These are phyloP conservation scores for Austrofundulus limnaeus DNA, from an alignment of 2,113 vertebrate species.

Conservation along the genomic window DNA sequence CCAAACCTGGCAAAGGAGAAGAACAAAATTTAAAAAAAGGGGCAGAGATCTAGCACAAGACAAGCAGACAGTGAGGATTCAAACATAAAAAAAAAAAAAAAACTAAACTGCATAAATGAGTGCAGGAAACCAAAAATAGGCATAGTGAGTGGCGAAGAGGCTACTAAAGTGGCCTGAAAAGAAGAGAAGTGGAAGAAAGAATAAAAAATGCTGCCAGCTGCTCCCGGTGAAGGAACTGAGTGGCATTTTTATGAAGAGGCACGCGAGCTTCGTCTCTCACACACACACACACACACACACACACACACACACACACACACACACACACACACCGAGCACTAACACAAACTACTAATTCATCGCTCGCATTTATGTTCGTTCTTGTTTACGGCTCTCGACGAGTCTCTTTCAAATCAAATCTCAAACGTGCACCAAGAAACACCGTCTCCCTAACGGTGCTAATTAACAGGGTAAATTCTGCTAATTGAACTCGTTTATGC, in stretches of 20 bases:
- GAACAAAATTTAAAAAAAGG: not conserved
- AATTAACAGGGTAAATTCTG: conserved; percentile 77
- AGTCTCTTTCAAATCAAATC: conserved; percentile 61
- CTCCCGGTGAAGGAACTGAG: conserved; percentile 66
- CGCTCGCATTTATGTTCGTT: conserved; percentile 29
- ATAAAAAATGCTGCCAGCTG: conserved; percentile 68
- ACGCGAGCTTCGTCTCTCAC: conserved; percentile 56
- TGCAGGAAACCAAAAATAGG: conserved; percentile 54
- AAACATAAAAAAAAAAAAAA: conserved; percentile 14
- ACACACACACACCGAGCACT: conserved; percentile 33
- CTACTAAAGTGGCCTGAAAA: conserved; percentile 46
- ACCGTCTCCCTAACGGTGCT: conserved; percentile 55
- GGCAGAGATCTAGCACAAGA: conserved; percentile 10
- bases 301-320: not conserved
- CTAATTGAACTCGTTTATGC: conserved; percentile 76
- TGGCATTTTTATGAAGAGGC: conserved; percentile 77
- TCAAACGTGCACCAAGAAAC: conserved; percentile 51
- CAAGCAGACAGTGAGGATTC: conserved; percentile 32
- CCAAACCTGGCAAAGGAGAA: conserved; percentile 5
- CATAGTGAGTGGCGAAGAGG: conserved; percentile 38
- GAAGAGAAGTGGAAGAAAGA: conserved; percentile 29
- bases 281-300: too few species aligned
- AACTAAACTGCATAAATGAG: conserved; percentile 39
- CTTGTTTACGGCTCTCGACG: conserved; percentile 55
- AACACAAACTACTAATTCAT: too few species aligned